Percentiles rank a stretch among this genome's conserved stretches.
These are phyloP conservation scores for Antheraea mylitta DNA, from an alignment of 1,140 invertebrate species.

Conservation along the genomic window DNA sequence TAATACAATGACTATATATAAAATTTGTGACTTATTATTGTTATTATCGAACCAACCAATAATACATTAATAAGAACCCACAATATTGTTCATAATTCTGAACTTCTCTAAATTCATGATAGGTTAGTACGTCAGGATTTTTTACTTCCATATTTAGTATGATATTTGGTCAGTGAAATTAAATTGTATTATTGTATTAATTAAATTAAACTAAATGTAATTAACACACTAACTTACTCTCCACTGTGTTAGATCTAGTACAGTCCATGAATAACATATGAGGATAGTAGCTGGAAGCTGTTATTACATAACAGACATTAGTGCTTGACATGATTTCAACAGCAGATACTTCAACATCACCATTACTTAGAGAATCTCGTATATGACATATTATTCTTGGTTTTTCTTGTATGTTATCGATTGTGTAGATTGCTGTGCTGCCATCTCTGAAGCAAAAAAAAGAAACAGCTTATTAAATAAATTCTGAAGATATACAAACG, in stretches of 20 bases:
- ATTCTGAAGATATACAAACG: too few relatives aligned
- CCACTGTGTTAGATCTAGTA: slow-evolving; percentile 13
- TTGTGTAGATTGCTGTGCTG: slow-evolving; percentile 39
- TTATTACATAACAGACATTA: slow-evolving; percentile 29
- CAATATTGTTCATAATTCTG: too few relatives aligned
- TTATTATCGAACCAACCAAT: too few relatives aligned
- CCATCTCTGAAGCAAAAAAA: slow-evolving; percentile 51
- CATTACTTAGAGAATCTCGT: slow-evolving; percentile 51
- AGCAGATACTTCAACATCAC: slow-evolving; percentile 52
- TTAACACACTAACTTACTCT: slow-evolving; percentile 29
- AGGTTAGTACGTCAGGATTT: too few relatives aligned
- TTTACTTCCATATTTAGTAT: too few relatives aligned
- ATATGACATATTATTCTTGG: slow-evolving; percentile 47
- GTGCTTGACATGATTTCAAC: slow-evolving; percentile 44
- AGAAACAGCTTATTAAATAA: too few relatives aligned
- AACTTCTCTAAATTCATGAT: too few relatives aligned
- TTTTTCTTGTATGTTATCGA: slow-evolving; percentile 27
- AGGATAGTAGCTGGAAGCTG: slow-evolving; percentile 40
- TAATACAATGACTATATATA: too few relatives aligned
- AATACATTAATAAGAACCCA: too few relatives aligned
- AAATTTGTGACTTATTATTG: too few relatives aligned
- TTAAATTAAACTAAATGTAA: not conserved
- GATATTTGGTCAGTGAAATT: too few relatives aligned
- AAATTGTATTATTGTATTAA: too few relatives aligned
- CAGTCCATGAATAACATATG: slow-evolving; percentile 41